phyloP scores from a whole-genome alignment of 2,113 vertebrate genomes.

The Nycticorax nycticorax region DNA sequence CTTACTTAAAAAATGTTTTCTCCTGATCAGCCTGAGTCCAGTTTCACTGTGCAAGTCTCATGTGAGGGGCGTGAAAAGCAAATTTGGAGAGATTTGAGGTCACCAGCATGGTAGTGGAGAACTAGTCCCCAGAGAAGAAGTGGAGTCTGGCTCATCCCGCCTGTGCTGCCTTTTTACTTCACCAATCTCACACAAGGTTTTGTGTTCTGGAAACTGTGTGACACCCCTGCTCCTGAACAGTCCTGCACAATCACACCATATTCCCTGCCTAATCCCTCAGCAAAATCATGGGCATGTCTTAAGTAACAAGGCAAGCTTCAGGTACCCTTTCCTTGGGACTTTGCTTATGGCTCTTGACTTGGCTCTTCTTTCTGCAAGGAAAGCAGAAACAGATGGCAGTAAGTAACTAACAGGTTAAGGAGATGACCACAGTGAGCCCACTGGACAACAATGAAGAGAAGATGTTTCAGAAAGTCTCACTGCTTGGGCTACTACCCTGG shows the following conservation, averaged over 20 bases:
- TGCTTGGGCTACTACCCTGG: not conserved
- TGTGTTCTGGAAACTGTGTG: not conserved
- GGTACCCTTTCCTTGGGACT: not conserved
- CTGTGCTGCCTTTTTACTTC: not conserved
- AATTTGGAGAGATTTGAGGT: not conserved
- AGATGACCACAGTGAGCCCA: not conserved
- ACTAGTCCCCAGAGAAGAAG: not conserved
- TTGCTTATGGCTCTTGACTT: not conserved
- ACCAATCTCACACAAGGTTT: rapidly evolving
- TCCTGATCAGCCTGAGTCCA: not conserved
- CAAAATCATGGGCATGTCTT: not conserved
- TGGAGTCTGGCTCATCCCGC: not conserved
- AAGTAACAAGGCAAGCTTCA: not conserved
- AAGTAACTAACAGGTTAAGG: not conserved
- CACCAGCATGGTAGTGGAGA: not conserved
- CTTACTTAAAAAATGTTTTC: not conserved
- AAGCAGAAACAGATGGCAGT: not conserved
- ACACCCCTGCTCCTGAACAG: not conserved
- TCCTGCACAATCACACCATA: not conserved
- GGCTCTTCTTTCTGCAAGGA: not conserved
- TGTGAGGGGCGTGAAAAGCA: not conserved
- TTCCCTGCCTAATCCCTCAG: not conserved
- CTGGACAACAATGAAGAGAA: not conserved
- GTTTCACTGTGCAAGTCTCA: not conserved
- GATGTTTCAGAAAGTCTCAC: not conserved